Base-by-base conservation (phyloP, 2,797 vertebrate species). In the Morus bassanus region DNA sequence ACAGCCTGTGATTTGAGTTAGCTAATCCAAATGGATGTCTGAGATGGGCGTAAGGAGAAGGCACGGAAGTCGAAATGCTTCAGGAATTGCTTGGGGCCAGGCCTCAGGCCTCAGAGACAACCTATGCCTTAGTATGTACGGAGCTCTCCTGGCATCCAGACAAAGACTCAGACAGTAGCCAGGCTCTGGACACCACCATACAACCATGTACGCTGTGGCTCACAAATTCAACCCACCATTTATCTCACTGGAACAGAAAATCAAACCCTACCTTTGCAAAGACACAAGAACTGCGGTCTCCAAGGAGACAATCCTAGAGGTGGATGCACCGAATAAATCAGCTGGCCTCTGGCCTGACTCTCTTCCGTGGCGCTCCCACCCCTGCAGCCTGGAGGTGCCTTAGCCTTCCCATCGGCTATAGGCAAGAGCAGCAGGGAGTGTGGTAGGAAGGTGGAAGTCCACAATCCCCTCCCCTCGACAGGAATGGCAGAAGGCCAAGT, bases 121-220 rank as follows among this genome's bases (percentile, higher is more conserved):
- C 0, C 0, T 2, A 3, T 14, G 11, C 31, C 45, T 89, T 24
- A 50, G 31, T 9, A n/a, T 1, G 21, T 15, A 39, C 13, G 21
- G 37, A 87, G 74, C 24, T 76, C 33, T 85, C 15, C 43, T 17
- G n/a, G 53, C 33, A 56, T 4, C 45, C 15, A 5, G 64, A 35
- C 11, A 18, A 45, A 48, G 37, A 22, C 18, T 46, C 31, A 28
- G 64, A 23, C 7, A n/a, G 22, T 21, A 75, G 35, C 37, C 5
- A 1, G 43, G 46, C 37, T 43, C 70, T 56, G 43, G 89, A 56
- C 57, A 69, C 4, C 27, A n/a, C 33, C 21, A 23, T 25, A 48
- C 50, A 75, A 12, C 41, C 45, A 13, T 1, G 27, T 18, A 48
- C 6, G 3, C 35, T 17, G 48, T 22, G 45, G n/a, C 30, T 77